A percentile compares a stretch with the other conserved stretches of the same genome.
Evolutionary conservation across 2,888 invertebrate genomes (phyloP).

Genomic region (Theristus sp.): DNA sequence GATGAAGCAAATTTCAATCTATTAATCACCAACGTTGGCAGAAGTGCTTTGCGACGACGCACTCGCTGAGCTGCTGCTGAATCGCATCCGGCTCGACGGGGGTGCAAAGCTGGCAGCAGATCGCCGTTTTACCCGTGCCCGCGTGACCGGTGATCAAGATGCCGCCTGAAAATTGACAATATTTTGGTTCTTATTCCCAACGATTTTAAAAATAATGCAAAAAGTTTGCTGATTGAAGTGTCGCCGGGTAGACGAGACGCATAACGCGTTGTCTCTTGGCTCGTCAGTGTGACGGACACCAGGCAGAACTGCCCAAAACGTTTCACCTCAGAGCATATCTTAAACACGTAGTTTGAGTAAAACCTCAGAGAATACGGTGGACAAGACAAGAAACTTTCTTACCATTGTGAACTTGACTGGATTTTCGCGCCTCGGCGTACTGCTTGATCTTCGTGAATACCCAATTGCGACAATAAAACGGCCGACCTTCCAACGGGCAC

Average conservation of each 20-base stretch:
- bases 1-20: too few relatives aligned
- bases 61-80: conserved; percentile 46
- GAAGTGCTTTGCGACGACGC: conserved; percentile 68
- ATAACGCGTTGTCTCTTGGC: too few relatives aligned
- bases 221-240: too few relatives aligned
- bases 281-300: too few relatives aligned
- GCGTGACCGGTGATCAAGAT: conserved; percentile 72
- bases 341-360: too few relatives aligned
- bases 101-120: conserved; percentile 54
- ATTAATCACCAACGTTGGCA: too few relatives aligned
- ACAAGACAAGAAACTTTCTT: too few relatives aligned
- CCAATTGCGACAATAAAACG: conserved; percentile 83
- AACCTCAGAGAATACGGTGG: too few relatives aligned
- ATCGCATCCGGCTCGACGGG: conserved; percentile 10
- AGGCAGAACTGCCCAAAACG: too few relatives aligned
- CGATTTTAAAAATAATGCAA: too few relatives aligned
- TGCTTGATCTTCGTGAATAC: conserved; percentile 78
- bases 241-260: too few relatives aligned
- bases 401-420: neutral
- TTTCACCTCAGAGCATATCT: too few relatives aligned
- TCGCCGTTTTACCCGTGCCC: conserved; percentile 80
- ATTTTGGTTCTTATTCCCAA: neutral
- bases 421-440: conserved; percentile 63
- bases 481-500: conserved; percentile 15
- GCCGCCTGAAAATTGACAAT: conserved; percentile 37